Conservation (phyloP, 2,888 invertebrate species). For the Coremacera marginata region DNA sequence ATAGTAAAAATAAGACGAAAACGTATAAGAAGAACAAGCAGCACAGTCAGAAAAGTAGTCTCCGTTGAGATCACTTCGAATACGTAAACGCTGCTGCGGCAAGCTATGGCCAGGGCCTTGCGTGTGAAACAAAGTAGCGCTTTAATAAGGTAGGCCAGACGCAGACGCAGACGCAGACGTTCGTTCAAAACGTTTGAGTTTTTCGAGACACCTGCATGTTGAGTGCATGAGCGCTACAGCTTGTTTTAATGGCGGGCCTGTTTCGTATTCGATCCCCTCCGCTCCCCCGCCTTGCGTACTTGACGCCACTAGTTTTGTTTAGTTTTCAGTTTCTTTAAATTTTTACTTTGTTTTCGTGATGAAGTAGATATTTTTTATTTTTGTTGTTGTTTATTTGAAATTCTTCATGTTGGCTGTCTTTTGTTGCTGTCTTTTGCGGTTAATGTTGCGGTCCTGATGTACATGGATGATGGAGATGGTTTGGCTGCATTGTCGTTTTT, state of each 20-base stretch:
- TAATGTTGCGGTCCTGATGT: constrained; percentile 10
- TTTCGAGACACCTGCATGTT: constrained; percentile 36
- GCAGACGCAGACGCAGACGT: constrained; percentile 27
- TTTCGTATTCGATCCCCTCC: not conserved
- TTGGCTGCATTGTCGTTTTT: constrained; percentile 10
- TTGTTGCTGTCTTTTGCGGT: not conserved
- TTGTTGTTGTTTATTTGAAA: not conserved
- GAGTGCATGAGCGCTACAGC: constrained; percentile 18
- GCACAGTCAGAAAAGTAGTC: not conserved
- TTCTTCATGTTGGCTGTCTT: not conserved
- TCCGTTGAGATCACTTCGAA: not conserved
- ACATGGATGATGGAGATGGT: constrained; percentile 25
- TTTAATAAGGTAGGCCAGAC: not conserved
- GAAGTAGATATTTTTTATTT: not conserved
- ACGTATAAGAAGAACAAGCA: not conserved
- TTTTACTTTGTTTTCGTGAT: not conserved
- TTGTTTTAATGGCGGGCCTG: not conserved
- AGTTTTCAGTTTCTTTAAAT: constrained; percentile 39
- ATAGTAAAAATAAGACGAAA: no score
- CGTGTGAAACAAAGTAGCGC: constrained; percentile 6
- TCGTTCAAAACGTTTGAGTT: not conserved
- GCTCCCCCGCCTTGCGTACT: not conserved
- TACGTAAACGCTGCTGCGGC: not conserved
- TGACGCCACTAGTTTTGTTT: not conserved
- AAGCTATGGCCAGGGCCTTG: not conserved